A percentile compares a stretch with the other conserved stretches of the same genome.
Evolutionary conservation across 2,797 vertebrate genomes (phyloP).

Genomic region (Synaphobranchus kaupii): DNA sequence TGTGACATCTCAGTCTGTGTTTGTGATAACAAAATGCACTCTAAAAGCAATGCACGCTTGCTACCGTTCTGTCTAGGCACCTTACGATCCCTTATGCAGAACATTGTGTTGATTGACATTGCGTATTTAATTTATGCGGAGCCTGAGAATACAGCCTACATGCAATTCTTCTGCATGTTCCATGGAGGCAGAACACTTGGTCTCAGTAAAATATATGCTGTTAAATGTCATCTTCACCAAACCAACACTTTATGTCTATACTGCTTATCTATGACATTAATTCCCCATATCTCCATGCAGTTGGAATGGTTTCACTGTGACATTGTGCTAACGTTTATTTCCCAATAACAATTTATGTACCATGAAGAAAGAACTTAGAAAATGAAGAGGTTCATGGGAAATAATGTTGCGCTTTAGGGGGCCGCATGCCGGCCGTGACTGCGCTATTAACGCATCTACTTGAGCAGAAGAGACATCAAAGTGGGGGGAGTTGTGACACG

Average conservation of each 20-base stretch:
- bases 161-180: background rate
- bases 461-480: slow-evolving; percentile 45
- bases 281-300: background rate
- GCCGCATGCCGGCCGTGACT: slow-evolving; percentile 51
- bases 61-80: background rate
- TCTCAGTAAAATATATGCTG: background rate
- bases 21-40: background rate
- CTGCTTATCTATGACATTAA: background rate
- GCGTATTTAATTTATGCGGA: background rate
- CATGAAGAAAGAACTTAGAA: slow-evolving; percentile 27
- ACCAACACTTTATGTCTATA: background rate
- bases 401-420: slow-evolving; percentile 51
- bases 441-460: slow-evolving; percentile 52
- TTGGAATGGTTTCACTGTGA: background rate
- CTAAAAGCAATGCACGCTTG: background rate
- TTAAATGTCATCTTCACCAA: background rate
- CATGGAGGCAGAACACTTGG: background rate
- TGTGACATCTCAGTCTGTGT: background rate
- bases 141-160: background rate
- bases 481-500: slow-evolving; percentile 49
- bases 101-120: background rate
- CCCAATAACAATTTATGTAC: slow-evolving; percentile 20
- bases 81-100: background rate
- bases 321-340: background rate
- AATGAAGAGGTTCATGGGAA: slow-evolving; percentile 43